Evolutionary conservation across 2,113 vertebrate genomes (phyloP), one percentile per base, ranked within the genome.

Genomic region (Archocentrus centrarchus): DNA sequence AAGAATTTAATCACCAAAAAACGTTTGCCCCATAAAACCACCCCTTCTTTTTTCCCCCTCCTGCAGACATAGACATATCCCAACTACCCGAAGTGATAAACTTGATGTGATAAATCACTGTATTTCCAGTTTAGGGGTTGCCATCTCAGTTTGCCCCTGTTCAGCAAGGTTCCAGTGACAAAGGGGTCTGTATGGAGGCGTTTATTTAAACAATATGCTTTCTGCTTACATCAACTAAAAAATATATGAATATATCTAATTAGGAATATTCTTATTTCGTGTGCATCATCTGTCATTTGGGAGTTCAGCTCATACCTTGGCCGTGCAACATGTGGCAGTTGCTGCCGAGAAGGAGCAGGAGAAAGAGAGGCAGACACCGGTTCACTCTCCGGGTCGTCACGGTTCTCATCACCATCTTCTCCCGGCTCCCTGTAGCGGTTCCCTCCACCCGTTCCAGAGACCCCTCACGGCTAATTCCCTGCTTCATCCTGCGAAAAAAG

Each of bases 321-420:
- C 92, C 94, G 78, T 93, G 94, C 94, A 95, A 95, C 94, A 95
- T 94, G 94, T 95, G 93, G 93, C 91, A 94, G 85, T 89, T 79
- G 91, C 88, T 68, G 77, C 24, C 30, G 79, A 95, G 85, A 14
- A 94, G 76, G 11, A 95, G 88, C 84, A 94, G 88, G 9, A 93
- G 68, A 32, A 87, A 57, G 17, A 89, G 78, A 41, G 50, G 83
- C 80, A 80, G 68, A 80, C 83, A 82, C 63, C 81, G 85, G 62
- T 78, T 85, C 61, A 88, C 50, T 9, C 66, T 50, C 35, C 86
- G 75, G 50, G 79, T 85, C 58, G 75, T 80, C 82, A 62, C 70
- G 22, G 60, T 83, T 55, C 17, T 57, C 78, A 60, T 73, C 82
- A 24, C 66, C 86, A 59, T 63, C 91, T 59, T 83, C 62, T 17